phyloP scores from a whole-genome alignment of 2,113 vertebrate genomes.

The Marmota monax region DNA sequence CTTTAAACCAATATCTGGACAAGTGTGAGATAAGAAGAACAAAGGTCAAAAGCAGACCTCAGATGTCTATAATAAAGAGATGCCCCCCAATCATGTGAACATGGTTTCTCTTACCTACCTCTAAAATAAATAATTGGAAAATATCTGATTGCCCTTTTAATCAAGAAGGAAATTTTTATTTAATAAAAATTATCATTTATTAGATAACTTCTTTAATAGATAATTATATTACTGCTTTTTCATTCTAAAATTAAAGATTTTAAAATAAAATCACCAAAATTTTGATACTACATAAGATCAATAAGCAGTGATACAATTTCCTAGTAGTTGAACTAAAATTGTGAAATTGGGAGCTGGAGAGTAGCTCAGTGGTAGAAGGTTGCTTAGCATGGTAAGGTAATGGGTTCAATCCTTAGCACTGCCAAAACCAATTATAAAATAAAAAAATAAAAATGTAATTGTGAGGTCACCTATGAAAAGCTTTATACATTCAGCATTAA shows the following conservation, averaged over 20 bases:
- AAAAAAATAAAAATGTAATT: neutral
- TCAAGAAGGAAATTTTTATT: neutral
- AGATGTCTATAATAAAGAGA: neutral
- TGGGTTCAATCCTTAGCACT: neutral
- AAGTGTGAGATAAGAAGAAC: neutral
- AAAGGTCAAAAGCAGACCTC: neutral
- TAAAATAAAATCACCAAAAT: neutral
- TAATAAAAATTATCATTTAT: neutral
- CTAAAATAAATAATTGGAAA: neutral
- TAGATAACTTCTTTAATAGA: neutral
- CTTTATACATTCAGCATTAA: neutral
- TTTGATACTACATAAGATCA: neutral
- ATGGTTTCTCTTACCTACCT: neutral
- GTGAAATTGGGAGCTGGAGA: neutral
- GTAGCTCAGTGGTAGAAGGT: neutral
- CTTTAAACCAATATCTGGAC: neutral
- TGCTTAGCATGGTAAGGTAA: neutral
- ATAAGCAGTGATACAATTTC: neutral
- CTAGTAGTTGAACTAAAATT: neutral
- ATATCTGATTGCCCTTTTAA: constrained; percentile 12
- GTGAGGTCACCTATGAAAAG: neutral
- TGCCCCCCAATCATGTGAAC: neutral
- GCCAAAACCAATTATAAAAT: neutral
- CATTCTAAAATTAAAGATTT: constrained; percentile 15
- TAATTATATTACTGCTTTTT: neutral